Conservation (phyloP, 2,888 invertebrate genomes). For the Germaria angustata region DNA sequence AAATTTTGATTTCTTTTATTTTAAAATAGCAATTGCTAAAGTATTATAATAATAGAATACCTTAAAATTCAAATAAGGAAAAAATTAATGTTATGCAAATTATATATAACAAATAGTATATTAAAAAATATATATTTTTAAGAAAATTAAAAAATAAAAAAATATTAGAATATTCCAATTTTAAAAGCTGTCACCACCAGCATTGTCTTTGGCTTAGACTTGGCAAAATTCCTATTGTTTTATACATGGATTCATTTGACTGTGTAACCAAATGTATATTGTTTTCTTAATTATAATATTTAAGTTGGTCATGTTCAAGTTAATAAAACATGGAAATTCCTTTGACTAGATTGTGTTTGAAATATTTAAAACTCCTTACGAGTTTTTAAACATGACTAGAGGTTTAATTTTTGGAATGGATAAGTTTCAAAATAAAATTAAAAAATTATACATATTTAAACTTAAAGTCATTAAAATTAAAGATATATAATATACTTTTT, state of each 20-base stretch:
- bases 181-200: too few relatives aligned
- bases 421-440: slow-evolving; percentile 22
- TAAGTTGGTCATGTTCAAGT: slow-evolving; percentile 6
- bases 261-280: too few relatives aligned
- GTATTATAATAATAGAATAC: background rate
- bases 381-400: slow-evolving; percentile 31
- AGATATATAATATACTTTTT: slow-evolving; percentile 3
- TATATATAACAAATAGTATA: too few relatives aligned
- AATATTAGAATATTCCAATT: too few relatives aligned
- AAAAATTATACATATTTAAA: background rate
- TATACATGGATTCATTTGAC: too few relatives aligned
- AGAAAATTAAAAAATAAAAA: too few relatives aligned
- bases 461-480: background rate
- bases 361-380: background rate
- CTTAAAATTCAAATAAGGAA: background rate
- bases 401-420: slow-evolving; percentile 46
- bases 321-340: background rate
- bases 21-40: slow-evolving; percentile 77
- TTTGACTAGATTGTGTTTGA: slow-evolving; percentile 53
- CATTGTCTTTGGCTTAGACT: too few relatives aligned
- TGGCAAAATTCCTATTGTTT: too few relatives aligned
- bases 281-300: background rate
- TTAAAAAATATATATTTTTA: too few relatives aligned
- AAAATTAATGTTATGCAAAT: too few relatives aligned
- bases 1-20: slow-evolving; percentile 29